Evolutionary conservation across 2,113 vertebrate species (phyloP).

Genomic region (Colaptes auratus): DNA sequence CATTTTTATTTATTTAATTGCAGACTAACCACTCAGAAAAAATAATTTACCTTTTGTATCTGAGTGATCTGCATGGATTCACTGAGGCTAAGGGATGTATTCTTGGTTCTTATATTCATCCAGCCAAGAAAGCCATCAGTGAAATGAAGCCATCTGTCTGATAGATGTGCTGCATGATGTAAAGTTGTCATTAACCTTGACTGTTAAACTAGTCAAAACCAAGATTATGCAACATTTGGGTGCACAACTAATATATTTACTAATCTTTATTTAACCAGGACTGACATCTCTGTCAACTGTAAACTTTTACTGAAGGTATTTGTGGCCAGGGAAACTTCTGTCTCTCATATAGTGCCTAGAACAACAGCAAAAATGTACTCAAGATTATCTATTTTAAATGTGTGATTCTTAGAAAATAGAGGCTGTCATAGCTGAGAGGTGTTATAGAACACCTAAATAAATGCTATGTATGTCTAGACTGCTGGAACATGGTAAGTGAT

Average conservation of each 20-base stretch:
- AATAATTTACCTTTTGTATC: not conserved
- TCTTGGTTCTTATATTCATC: conserved; percentile 13
- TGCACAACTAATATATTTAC: not conserved
- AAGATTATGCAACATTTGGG: not conserved
- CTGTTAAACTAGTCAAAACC: conserved; percentile 1
- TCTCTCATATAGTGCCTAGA: not conserved
- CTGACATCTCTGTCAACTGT: not conserved
- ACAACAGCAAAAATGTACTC: not conserved
- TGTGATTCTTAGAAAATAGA: not conserved
- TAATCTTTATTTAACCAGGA: not conserved
- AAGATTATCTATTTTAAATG: not conserved
- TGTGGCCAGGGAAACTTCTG: not conserved
- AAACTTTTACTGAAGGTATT: not conserved
- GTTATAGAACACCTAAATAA: not conserved
- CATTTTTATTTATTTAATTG: conserved; percentile 37
- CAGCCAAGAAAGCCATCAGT: too few relatives aligned
- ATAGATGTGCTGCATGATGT: not conserved
- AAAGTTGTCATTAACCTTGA: conserved; percentile 33
- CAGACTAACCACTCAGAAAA: not conserved
- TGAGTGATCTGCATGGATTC: not conserved
- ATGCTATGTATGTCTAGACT: not conserved
- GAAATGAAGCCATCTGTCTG: conserved; percentile 18
- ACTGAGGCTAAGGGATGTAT: not conserved
- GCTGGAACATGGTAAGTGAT: not conserved
- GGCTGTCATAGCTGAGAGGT: not conserved